phyloP scores from a whole-genome alignment of 2,113 vertebrate genomes.

The Hypocryptadius cinnamomeus region DNA sequence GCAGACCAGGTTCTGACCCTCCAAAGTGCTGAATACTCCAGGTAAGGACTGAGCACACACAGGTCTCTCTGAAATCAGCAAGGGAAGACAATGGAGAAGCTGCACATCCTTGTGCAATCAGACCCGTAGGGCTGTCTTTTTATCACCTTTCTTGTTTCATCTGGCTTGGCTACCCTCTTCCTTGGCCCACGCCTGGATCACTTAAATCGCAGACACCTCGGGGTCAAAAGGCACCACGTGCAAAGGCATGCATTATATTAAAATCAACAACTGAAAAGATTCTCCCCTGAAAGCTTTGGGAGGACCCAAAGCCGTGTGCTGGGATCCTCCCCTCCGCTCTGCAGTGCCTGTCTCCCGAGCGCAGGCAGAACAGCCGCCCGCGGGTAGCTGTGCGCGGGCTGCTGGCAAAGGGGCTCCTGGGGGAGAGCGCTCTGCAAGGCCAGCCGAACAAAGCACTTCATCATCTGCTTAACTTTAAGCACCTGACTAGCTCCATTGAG shows the following conservation, averaged over 20 bases:
- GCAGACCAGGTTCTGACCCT: neutral
- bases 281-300: neutral
- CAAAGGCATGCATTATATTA: neutral
- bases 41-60: neutral
- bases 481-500: slow-evolving; percentile 38
- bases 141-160: neutral
- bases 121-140: accelerated
- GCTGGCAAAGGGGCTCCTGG: neutral
- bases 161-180: neutral
- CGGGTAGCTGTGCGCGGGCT: neutral
- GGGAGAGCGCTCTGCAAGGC: neutral
- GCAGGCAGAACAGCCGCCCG: neutral
- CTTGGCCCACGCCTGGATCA: neutral
- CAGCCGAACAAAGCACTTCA: slow-evolving; percentile 59
- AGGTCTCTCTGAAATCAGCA: neutral
- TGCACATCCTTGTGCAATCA: neutral
- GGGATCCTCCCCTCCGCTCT: neutral
- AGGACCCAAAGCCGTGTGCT: neutral
- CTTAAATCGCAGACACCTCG: neutral
- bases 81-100: neutral
- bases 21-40: neutral
- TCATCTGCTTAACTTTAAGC: slow-evolving; percentile 59
- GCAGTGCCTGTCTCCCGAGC: accelerated
- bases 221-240: neutral
- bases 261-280: neutral